These are phyloP conservation scores for Epirrhoe alternata DNA, from an alignment of 2,888 invertebrate genomes.

Conservation along the genomic window DNA sequence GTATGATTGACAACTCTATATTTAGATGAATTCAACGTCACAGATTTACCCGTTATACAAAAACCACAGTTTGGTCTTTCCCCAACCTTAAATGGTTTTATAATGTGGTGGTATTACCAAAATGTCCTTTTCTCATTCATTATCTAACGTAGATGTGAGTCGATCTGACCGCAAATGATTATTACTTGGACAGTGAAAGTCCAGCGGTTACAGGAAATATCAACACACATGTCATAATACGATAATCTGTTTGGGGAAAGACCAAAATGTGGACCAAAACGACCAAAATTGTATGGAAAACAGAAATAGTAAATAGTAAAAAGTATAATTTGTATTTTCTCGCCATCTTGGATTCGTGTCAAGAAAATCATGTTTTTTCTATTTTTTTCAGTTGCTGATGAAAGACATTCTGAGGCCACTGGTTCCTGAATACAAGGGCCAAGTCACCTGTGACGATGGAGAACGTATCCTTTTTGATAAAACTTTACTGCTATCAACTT, in stretches of 20 bases:
- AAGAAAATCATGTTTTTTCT: slow-evolving; percentile 28
- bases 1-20: neutral
- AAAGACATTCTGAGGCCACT: slow-evolving; percentile 94
- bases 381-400: slow-evolving; percentile 88
- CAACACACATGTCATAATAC: neutral
- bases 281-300: too few relatives aligned
- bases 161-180: neutral
- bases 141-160: neutral
- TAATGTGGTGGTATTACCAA: neutral
- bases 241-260: neutral
- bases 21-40: neutral
- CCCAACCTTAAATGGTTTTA: neutral
- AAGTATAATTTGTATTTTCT: too few relatives aligned
- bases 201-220: neutral
- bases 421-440: slow-evolving; percentile 97
- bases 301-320: too few relatives aligned
- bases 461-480: slow-evolving; percentile 87
- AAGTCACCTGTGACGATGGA: slow-evolving; percentile 91
- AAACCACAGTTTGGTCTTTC: neutral
- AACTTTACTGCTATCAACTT: slow-evolving; percentile 11
- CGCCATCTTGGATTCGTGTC: too few relatives aligned
- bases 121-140: neutral
- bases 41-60: neutral
- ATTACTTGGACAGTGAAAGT: neutral
- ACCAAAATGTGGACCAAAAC: too few relatives aligned